Evolutionary conservation across 2,113 vertebrate genomes (phyloP), one percentile per base, ranked within the genome.

Genomic region (Poeciliopsis turrubarensis): DNA sequence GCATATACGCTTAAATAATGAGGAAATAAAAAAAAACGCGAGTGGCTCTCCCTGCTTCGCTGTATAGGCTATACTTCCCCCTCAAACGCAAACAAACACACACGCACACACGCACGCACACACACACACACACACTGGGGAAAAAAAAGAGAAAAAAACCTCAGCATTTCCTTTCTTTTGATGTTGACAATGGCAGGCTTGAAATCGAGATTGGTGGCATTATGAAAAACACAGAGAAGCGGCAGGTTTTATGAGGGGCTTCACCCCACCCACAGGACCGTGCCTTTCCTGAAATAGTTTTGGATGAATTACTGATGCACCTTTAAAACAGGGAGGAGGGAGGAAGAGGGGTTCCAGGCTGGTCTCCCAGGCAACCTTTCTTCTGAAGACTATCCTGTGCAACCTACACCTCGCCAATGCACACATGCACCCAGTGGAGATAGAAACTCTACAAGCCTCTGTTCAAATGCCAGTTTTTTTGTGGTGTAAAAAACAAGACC

Each of bases 351-450:
- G 87, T 86, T 88, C 85, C 86, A 88, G 66, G 71, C 86, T 86
- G 82, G 92, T 93, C 89, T 91, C 91, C 91, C 84, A 88, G 92
- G 91, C 88, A 93, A 92, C 92, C 81, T 85, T 79, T 81, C 84
- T 87, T 84, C 84, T 79, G 82, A 86, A 90, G 86, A 89, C 82
- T 79, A 68, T 75, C 80, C 87, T 85, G 81, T 87, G 86, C 87
- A 77, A 78, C 81, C 71, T 75, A 25, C n/a, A 14, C 65, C 34
- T 11, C 10, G 17, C 13, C 9, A 27, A 11, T 29, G 25, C 41
- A 3, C 61, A 11, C 41, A 65, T 17, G 57, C 66, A 30, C 32
- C n/a, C 29, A 25, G 30, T 65, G 15, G 22, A 25, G 22, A 57
- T 57, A 25, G 11, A 57, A 57, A 25, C 15, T 25, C 51, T 25